These are phyloP conservation scores for Catharus fuscescens DNA, from an alignment of 2,113 vertebrate genomes.

Conservation along the genomic window DNA sequence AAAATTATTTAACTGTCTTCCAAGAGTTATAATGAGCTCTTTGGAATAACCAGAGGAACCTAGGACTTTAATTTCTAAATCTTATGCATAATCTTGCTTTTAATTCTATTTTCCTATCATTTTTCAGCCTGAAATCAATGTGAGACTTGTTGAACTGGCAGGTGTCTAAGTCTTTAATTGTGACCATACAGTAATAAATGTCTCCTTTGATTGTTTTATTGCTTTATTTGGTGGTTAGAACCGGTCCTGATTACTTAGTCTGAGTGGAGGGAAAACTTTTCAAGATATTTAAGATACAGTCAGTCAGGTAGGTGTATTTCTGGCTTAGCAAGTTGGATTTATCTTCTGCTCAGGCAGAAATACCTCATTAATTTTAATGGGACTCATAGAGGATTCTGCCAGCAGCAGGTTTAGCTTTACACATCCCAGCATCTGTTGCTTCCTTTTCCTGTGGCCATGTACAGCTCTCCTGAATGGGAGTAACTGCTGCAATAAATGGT, in stretches of 20 bases:
- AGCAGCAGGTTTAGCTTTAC: constrained; percentile 11
- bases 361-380: constrained; percentile 51
- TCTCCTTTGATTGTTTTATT: not conserved
- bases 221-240: constrained; percentile 5
- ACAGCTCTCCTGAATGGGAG: not conserved
- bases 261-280: not conserved
- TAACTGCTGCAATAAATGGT: not conserved
- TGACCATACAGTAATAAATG: not conserved
- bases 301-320: not conserved
- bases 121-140: not conserved
- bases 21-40: not conserved
- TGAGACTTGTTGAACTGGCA: not conserved
- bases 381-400: not conserved
- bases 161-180: not conserved
- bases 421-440: not conserved
- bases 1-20: not conserved
- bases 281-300: not conserved
- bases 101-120: not conserved
- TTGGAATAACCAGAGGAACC: not conserved
- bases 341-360: constrained; percentile 32
- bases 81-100: not conserved
- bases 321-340: constrained; percentile 7
- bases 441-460: not conserved
- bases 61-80: not conserved
- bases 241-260: not conserved